Evolutionary conservation across 1,140 invertebrate genomes (phyloP), one percentile per base, ranked within the genome.

Genomic region (Meloidogyne floridensis): DNA sequence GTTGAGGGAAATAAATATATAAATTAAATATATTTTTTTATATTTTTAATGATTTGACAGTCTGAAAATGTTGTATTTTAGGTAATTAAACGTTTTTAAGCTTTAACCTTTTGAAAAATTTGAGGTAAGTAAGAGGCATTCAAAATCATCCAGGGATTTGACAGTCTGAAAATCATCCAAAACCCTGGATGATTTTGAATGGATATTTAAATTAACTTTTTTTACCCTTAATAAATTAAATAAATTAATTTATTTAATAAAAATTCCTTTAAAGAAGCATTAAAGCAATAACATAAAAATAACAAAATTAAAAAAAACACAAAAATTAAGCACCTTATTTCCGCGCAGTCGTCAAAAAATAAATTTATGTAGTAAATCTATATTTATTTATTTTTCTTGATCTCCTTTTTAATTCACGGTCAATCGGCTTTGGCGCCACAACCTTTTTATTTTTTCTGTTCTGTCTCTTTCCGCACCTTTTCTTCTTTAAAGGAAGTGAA

Each of bases 331-430:
- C 59, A 18, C 59, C 15, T 65, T 11, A 11, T 18, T 13, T 13
- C 10, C n/a, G 47, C 47, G 47, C 47, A 47, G 15, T n/a, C 59
- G 59, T 65, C n/a, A 65, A 65, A 59, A 65, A 65, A 65, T 65
- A n/a, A 6, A 65, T 65, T 4, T 13, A 65, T n/a, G 47, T 65
- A 65, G 59, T 65, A 15, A 65, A 65, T 65, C 47, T 47, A 65
- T 65, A 65, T 59, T 65, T n/a, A n/a, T n/a, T 65, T 65, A n/a
- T n/a, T 65, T 65, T 65, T 65, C 59, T 65, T 65, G 59, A 65
- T 65, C 59, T 6, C 32, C 32, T 32, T 32, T 65, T 65, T n/a
- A 65, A 65, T 65, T 65, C 59, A 65, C 15, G 59, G 59, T 65
- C 59, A 65, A 65, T 65, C 59, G 15, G 59, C 59, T 65, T 65